Evolutionary conservation across 2,888 invertebrate species (phyloP).

Genomic region (Sturmia bella): DNA sequence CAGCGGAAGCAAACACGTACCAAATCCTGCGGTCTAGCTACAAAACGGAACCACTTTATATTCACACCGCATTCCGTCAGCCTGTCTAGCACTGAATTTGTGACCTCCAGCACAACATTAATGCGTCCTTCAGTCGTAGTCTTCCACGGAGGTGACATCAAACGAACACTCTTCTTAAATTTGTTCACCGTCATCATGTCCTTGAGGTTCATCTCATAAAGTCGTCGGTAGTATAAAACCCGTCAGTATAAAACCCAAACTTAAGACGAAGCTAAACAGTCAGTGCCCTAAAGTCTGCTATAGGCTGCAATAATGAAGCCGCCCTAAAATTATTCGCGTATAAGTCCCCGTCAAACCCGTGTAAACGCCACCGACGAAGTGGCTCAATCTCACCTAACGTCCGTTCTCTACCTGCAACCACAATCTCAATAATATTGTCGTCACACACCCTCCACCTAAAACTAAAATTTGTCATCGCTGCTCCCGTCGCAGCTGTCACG

Average conservation of each 20-base stretch:
- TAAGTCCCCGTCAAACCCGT: not conserved
- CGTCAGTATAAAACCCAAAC: not conserved
- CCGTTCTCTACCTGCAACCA: not conserved
- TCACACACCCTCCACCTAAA: not conserved
- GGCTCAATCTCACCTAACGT: not conserved
- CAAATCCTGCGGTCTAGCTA: too few relatives aligned
- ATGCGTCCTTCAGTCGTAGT: not conserved
- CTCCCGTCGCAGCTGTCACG: not conserved
- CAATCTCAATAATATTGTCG: not conserved
- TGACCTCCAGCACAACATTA: not conserved
- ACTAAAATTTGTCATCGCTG: not conserved
- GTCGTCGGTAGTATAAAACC: too few relatives aligned
- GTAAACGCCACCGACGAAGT: not conserved
- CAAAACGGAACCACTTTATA: too few relatives aligned
- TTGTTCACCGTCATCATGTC: not conserved
- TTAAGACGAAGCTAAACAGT: not conserved
- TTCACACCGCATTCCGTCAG: too few relatives aligned
- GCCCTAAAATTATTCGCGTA: not conserved
- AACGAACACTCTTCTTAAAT: not conserved
- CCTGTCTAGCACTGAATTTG: too few relatives aligned
- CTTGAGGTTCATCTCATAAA: not conserved
- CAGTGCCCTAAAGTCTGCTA: too few relatives aligned
- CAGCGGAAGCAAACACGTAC: too few relatives aligned
- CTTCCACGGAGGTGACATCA: not conserved
- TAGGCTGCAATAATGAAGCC: not conserved